phyloP scores from a whole-genome alignment of 37 sponge, comb jelly and placozoan species.

The Cliona cf. orientalis region DNA sequence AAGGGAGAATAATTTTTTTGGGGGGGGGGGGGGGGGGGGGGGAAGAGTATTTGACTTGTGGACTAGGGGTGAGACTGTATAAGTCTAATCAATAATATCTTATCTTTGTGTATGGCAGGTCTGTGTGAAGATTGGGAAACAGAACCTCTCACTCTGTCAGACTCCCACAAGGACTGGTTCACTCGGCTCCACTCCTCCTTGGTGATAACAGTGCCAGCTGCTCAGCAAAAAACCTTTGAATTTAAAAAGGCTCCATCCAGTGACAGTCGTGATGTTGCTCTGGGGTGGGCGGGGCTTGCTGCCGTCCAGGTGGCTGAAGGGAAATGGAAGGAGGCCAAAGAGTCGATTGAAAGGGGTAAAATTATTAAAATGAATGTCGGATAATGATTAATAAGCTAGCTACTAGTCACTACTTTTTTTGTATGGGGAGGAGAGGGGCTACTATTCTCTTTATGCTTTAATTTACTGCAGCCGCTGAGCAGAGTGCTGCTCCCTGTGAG shows the following conservation, averaged over 20 bases:
- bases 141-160: background rate
- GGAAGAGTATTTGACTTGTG: too few species aligned
- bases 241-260: background rate
- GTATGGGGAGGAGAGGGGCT: background rate
- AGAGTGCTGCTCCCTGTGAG: too few species aligned
- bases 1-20: background rate
- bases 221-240: background rate
- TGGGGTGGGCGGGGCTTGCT: conserved; percentile 27
- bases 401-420: background rate
- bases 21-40: conserved; percentile 4
- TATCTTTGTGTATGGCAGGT: background rate
- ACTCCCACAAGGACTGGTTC: conserved; percentile 1
- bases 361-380: background rate
- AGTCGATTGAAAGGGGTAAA: conserved; percentile 13
- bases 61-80: too few species aligned
- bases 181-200: background rate
- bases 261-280: background rate
- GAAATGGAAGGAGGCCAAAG: conserved; percentile 26
- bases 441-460: too few species aligned
- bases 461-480: too few species aligned
- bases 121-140: background rate
- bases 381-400: background rate
- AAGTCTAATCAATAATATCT: too few species aligned
- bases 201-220: too few species aligned
- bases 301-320: conserved; percentile 3